Evolutionary conservation across 2,888 invertebrate genomes (phyloP).

Genomic region (Crocallis elinguaria): DNA sequence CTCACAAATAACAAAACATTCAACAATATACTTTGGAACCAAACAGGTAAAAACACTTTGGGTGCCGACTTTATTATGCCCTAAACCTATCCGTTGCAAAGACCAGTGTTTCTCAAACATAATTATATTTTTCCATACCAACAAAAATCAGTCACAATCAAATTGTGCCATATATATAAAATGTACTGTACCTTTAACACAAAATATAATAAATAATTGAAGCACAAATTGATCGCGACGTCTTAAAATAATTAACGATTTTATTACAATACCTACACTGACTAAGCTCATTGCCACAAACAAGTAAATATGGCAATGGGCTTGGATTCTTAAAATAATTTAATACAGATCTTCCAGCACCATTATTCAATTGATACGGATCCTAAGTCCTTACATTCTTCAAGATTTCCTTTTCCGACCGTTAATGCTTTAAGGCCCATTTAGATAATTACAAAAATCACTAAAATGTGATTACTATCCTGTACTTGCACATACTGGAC

Average conservation of each 20-base stretch:
- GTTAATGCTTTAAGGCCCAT: constrained; percentile 44
- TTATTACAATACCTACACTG: constrained; percentile 58
- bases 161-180: constrained; percentile 42
- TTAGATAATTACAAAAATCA: constrained; percentile 42
- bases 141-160: constrained; percentile 45
- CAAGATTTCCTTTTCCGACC: constrained; percentile 44
- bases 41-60: constrained; percentile 77
- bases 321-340: constrained; percentile 57
- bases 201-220: constrained; percentile 31
- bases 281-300: constrained; percentile 53
- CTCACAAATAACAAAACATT: constrained; percentile 78
- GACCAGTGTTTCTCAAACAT: constrained; percentile 83
- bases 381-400: constrained; percentile 48
- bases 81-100: constrained; percentile 54
- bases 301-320: constrained; percentile 48
- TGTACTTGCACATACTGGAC: constrained; percentile 65
- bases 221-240: constrained; percentile 56
- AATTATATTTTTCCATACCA: constrained; percentile 25
- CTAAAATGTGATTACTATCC: constrained; percentile 30
- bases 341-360: constrained; percentile 81
- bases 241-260: constrained; percentile 56
- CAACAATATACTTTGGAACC: constrained; percentile 83
- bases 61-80: constrained; percentile 76
- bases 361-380: constrained; percentile 60
- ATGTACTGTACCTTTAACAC: constrained; percentile 36